Base-by-base conservation (phyloP, 1,140 invertebrate species). In the Halictus rubicundus region DNA sequence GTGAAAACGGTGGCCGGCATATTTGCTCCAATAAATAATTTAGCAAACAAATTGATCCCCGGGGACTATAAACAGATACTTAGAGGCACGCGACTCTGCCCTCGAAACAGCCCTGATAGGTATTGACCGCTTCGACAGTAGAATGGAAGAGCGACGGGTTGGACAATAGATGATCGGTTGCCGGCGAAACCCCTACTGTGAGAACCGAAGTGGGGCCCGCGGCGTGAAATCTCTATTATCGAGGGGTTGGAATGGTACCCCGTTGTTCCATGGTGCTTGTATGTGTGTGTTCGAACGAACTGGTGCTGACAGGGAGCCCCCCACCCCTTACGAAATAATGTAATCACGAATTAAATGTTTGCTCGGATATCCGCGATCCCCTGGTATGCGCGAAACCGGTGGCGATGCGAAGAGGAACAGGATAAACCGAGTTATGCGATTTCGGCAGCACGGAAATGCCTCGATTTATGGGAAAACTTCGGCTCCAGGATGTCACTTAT, bases 181-280 rank as follows among this genome's bases (percentile, higher is more conserved):
- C 27, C 14, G 25, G 7, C 23, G 68, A 80, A 85, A 91, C 89
- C 91, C 92, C 91, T 90, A 93, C 92, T 92, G 92, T 92, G 92
- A 92, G 92, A 92, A 92, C 91, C 87, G 74, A 87, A 87, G 83
- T 87, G 87, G 90, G 91, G 87, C 91, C 91, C 86, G 90, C 92
- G 91, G 92, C 91, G 92, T 92, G 91, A 92, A 92, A 92, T 92
- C 92, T 92, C 91, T 92, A 92, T 92, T 92, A 92, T 92, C 75
- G 83, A 86, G 85, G 89, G 88, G 87, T 83, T 65, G 86, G 66
- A 65, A 80, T 70, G 87, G 81, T 85, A 81, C 85, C 89, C 85
- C 82, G 83, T 88, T 85, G 71, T 80, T 78, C 39, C 57, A 23
- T 64, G 59, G 37, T 49, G 74, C 63, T 74, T 69, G 66, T 46